A percentile compares a stretch with the other conserved stretches of the same genome.
Evolutionary conservation across 1,140 invertebrate genomes (phyloP).

Genomic region (Mya arenaria): DNA sequence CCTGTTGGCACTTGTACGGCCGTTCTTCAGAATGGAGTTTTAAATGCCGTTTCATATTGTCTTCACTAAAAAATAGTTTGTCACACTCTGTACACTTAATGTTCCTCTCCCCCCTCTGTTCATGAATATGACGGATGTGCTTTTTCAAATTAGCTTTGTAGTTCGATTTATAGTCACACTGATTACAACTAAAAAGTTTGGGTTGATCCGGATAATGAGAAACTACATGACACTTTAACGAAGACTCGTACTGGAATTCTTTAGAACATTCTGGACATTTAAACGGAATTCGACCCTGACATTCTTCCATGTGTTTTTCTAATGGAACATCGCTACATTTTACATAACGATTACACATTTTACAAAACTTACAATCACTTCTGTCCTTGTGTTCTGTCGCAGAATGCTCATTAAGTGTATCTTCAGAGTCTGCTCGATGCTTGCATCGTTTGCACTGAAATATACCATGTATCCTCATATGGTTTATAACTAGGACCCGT

Average conservation of each 20-base stretch:
- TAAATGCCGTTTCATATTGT: slow-evolving; percentile 79
- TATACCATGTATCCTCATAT: slow-evolving; percentile 70
- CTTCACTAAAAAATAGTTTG: slow-evolving; percentile 73
- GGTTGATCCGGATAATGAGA: slow-evolving; percentile 57
- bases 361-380: slow-evolving; percentile 72
- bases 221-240: slow-evolving; percentile 69
- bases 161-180: slow-evolving; percentile 73
- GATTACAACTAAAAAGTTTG: slow-evolving; percentile 68
- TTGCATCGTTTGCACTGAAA: slow-evolving; percentile 70
- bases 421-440: slow-evolving; percentile 61
- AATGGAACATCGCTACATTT: slow-evolving; percentile 68
- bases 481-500: slow-evolving; percentile 65
- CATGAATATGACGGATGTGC: slow-evolving; percentile 73
- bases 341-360: slow-evolving; percentile 71
- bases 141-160: slow-evolving; percentile 75
- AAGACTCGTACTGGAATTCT: slow-evolving; percentile 76
- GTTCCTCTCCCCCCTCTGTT: slow-evolving; percentile 60
- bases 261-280: slow-evolving; percentile 74
- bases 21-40: slow-evolving; percentile 80
- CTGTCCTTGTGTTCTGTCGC: slow-evolving; percentile 64
- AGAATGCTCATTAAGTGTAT: slow-evolving; percentile 62
- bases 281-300: slow-evolving; percentile 70
- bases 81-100: slow-evolving; percentile 70
- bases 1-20: slow-evolving; percentile 52
- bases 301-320: slow-evolving; percentile 72